These are phyloP conservation scores for Polia nebulosa DNA, from an alignment of 2,888 invertebrate species.

Conservation along the genomic window DNA sequence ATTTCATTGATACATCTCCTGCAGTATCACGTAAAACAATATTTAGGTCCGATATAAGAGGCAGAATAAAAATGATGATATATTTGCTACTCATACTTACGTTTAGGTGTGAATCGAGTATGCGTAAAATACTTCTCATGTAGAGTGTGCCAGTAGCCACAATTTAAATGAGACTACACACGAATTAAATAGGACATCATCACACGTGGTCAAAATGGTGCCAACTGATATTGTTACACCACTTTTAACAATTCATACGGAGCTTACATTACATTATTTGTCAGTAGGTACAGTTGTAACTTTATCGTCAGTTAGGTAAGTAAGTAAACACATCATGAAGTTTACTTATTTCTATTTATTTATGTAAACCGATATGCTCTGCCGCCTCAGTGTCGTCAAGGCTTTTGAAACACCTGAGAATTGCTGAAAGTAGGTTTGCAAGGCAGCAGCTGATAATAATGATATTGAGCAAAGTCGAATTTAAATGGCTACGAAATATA, in stretches of 20 bases:
- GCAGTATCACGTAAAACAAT: slow-evolving; percentile 28
- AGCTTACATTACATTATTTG: slow-evolving; percentile 26
- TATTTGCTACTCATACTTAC: slow-evolving; percentile 1
- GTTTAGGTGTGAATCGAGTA: slow-evolving; percentile 23
- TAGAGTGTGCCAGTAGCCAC: slow-evolving; percentile 42
- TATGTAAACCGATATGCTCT: slow-evolving; percentile 42
- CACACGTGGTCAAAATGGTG: slow-evolving; percentile 31
- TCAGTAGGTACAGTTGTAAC: slow-evolving; percentile 2
- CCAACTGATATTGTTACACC: slow-evolving; percentile 42
- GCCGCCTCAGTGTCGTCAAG: slow-evolving; percentile 31
- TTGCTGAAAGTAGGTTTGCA: slow-evolving; percentile 42
- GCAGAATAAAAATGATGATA: slow-evolving; percentile 1
- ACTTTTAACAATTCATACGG: slow-evolving; percentile 29
- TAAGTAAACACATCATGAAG: slow-evolving; percentile 21
- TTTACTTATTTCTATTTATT: slow-evolving; percentile 26
- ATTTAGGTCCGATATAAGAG: neutral
- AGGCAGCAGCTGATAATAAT: slow-evolving; percentile 44
- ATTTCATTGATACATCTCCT: slow-evolving; percentile 60
- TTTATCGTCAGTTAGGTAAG: slow-evolving; percentile 8
- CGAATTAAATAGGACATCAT: slow-evolving; percentile 34
- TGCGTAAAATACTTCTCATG: neutral
- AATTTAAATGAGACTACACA: slow-evolving; percentile 36
- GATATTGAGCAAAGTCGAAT: slow-evolving; percentile 36
- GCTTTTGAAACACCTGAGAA: slow-evolving; percentile 35
- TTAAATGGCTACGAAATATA: slow-evolving; percentile 38